A percentile compares a stretch with the other conserved stretches of the same genome.
phyloP scores from a whole-genome alignment of 1,140 invertebrate species.

The Potamilus streckersoni region DNA sequence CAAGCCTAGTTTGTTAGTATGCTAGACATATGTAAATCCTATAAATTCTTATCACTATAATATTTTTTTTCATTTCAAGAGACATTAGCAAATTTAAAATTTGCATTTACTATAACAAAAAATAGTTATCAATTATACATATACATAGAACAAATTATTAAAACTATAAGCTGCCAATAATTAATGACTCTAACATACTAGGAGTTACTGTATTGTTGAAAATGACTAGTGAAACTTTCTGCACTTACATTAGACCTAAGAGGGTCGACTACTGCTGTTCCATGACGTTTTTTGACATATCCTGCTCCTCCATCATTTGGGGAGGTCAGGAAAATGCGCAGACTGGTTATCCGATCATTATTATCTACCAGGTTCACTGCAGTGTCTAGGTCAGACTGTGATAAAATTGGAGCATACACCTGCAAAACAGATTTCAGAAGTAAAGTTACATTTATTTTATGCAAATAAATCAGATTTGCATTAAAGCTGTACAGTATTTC shows the following conservation, averaged over 20 bases:
- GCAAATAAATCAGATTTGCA: too few relatives aligned
- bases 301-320: neutral
- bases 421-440: slow-evolving; percentile 14
- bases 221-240: neutral
- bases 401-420: slow-evolving; percentile 43
- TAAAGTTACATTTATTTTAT: too few relatives aligned
- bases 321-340: slow-evolving; percentile 45
- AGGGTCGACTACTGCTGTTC: slow-evolving; percentile 5
- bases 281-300: slow-evolving; percentile 5
- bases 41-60: too few relatives aligned
- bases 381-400: slow-evolving; percentile 48
- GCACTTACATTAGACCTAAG: neutral
- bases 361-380: slow-evolving; percentile 55
- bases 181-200: neutral
- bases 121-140: neutral
- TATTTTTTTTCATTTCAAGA: too few relatives aligned
- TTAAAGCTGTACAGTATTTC: too few relatives aligned
- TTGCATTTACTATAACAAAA: too few relatives aligned
- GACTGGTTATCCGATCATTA: slow-evolving; percentile 39
- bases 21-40: too few relatives aligned
- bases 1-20: too few relatives aligned
- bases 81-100: too few relatives aligned
- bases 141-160: neutral
- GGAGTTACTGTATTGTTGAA: neutral
- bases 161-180: neutral